phyloP scores from a whole-genome alignment of 2,888 invertebrate species.

The Parnassius glacialis region DNA sequence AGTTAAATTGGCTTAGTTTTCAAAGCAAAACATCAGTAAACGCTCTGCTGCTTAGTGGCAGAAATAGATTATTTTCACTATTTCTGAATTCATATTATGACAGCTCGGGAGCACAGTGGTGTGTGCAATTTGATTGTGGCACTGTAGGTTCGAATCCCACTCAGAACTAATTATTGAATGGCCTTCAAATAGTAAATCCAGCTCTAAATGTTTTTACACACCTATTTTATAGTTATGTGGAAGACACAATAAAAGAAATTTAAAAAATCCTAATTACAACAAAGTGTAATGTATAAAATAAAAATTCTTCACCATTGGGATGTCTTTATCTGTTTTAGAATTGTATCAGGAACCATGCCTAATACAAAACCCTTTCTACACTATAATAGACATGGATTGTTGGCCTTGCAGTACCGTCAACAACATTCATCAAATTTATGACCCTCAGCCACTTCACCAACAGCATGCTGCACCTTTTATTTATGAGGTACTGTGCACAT shows the following conservation, averaged over 20 bases:
- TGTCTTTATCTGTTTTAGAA: slow-evolving; percentile 69
- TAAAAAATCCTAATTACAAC: too few species aligned
- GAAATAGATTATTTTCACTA: not conserved
- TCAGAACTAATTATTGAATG: too few species aligned
- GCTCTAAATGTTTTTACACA: too few species aligned
- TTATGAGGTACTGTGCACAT: slow-evolving; percentile 67
- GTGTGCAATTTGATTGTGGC: too few species aligned
- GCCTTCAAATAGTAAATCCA: too few species aligned
- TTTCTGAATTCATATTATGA: not conserved
- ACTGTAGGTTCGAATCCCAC: too few species aligned
- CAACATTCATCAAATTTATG: slow-evolving; percentile 84
- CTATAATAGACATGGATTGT: slow-evolving; percentile 90
- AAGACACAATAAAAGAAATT: too few species aligned
- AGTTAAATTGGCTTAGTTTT: too few species aligned
- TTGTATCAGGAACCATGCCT: slow-evolving; percentile 93
- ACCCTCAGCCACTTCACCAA: slow-evolving; percentile 62
- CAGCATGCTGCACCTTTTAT: slow-evolving; percentile 74
- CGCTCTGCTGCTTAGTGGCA: slow-evolving; percentile 1
- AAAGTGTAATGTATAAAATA: too few species aligned
- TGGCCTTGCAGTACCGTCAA: slow-evolving; percentile 89
- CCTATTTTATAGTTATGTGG: too few species aligned
- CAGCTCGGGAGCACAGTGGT: slow-evolving; percentile 28
- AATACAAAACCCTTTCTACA: slow-evolving; percentile 91
- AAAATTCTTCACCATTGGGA: too few species aligned
- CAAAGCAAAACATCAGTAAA: slow-evolving; percentile 1